These are phyloP conservation scores for Muscicapa adusta DNA, from an alignment of 2,113 vertebrate genomes.

Conservation along the genomic window DNA sequence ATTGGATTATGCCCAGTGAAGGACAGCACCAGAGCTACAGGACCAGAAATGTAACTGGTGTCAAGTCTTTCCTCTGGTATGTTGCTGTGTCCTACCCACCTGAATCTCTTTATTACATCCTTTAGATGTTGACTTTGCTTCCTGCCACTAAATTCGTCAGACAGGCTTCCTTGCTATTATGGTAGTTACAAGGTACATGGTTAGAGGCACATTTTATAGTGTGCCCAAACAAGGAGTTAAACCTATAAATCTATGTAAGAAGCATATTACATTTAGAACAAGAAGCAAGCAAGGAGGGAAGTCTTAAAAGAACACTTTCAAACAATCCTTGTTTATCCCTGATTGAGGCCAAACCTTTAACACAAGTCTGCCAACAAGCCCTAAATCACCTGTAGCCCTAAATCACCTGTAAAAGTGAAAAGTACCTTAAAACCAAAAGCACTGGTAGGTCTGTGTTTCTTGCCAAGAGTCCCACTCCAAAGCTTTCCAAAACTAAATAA, in stretches of 20 bases:
- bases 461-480: background rate
- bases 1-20: background rate
- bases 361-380: background rate
- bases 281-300: background rate
- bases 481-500: background rate
- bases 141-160: slow-evolving; percentile 8
- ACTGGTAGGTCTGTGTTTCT: background rate
- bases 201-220: background rate
- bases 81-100: background rate
- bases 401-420: background rate
- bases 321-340: background rate
- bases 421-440: background rate
- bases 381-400: background rate
- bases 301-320: background rate
- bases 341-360: background rate
- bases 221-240: background rate
- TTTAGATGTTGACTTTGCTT: slow-evolving; percentile 44
- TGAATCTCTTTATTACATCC: slow-evolving; percentile 30
- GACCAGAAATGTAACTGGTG: background rate
- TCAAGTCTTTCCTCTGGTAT: background rate
- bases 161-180: slow-evolving; percentile 38
- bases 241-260: background rate
- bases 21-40: background rate
- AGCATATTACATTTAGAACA: background rate
- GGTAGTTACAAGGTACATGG: background rate